Base-by-base conservation (phyloP, 2,888 invertebrate species). In the Autographa gamma region DNA sequence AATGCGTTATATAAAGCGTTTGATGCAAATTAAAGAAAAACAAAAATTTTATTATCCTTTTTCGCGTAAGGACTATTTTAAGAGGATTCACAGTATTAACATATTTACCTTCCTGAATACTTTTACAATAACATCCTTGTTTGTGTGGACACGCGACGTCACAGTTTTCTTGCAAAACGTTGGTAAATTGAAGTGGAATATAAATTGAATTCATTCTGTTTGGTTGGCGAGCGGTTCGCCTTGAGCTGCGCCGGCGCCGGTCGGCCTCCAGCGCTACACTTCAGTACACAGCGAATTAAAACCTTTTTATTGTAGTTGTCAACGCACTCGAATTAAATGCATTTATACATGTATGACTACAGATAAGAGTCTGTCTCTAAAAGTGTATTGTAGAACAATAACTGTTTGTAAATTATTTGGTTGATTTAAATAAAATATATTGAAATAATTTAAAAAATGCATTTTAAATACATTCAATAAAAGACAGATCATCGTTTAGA, bases 201-300 rank as follows among this genome's bases (percentile, higher is more conserved):
- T 18, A 19, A 56, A 56, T 25, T 5, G 25, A 56, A 56, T 25
- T 5, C 54, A 56, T 56, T 56, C 25, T 59, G 67, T 66, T 60
- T 68, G 72, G 71, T 72, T 65, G 60, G 68, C 65, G 83, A 89
- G 86, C 80, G 80, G 89, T 75, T 89, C 82, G 86, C 89, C 90
- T 89, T 89, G 89, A 85, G 80, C 74, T 71, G 77, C 77, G 79
- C 81, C 76, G 78, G 78, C 85, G 85, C 83, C 78, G 77, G 69
- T 69, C 72, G 84, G 71, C 85, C 83, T 76, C 54, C 54, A 56
- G 25, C 52, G 64, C 69, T 73, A 82, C 83, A 80, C 81, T 82
- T 74, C 73, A 75, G 70, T 79, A 77, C 83, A 71, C 80, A 79
- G 61, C 74, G 77, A 71, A 77, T 74, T 74, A 48, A 38, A 74